phyloP scores from a whole-genome alignment of 2,113 vertebrate species.

The Setophaga kirtlandii region DNA sequence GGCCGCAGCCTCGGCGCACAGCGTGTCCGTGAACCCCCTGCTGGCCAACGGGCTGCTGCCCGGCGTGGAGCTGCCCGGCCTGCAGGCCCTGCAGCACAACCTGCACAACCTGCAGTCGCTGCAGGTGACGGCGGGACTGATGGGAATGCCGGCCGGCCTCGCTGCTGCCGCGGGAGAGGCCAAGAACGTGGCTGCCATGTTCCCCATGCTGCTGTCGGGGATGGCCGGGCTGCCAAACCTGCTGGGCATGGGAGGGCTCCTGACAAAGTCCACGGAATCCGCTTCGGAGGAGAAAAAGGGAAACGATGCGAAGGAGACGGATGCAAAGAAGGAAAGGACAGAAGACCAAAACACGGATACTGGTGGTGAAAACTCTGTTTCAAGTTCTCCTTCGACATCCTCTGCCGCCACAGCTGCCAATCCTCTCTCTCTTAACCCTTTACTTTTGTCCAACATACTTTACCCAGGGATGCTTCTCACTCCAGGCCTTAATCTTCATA shows the following conservation, averaged over 20 bases:
- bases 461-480: slow-evolving; percentile 99
- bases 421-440: slow-evolving; percentile 91
- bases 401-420: slow-evolving; percentile 81
- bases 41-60: slow-evolving; percentile 88
- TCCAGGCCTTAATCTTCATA: slow-evolving; percentile 99
- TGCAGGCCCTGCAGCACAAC: slow-evolving; percentile 97
- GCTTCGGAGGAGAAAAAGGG: slow-evolving; percentile 83
- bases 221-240: slow-evolving; percentile 94
- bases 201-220: slow-evolving; percentile 96
- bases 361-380: slow-evolving; percentile 79
- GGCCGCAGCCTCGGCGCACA: slow-evolving; percentile 51
- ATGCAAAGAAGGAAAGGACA: slow-evolving; percentile 92
- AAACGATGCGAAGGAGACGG: slow-evolving; percentile 74
- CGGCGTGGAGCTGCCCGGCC: slow-evolving; percentile 88
- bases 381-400: slow-evolving; percentile 83
- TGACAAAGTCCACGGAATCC: slow-evolving; percentile 82
- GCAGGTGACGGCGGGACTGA: slow-evolving; percentile 91
- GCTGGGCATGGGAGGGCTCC: slow-evolving; percentile 84
- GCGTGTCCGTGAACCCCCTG: slow-evolving; percentile 80
- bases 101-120: slow-evolving; percentile 93
- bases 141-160: slow-evolving; percentile 88
- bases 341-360: slow-evolving; percentile 79
- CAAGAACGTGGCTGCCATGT: slow-evolving; percentile 91
- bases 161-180: slow-evolving; percentile 82
- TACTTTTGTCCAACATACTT: slow-evolving; percentile 96